Evolutionary conservation across 2,888 invertebrate species (phyloP).

Genomic region (Mystacides longicornis): DNA sequence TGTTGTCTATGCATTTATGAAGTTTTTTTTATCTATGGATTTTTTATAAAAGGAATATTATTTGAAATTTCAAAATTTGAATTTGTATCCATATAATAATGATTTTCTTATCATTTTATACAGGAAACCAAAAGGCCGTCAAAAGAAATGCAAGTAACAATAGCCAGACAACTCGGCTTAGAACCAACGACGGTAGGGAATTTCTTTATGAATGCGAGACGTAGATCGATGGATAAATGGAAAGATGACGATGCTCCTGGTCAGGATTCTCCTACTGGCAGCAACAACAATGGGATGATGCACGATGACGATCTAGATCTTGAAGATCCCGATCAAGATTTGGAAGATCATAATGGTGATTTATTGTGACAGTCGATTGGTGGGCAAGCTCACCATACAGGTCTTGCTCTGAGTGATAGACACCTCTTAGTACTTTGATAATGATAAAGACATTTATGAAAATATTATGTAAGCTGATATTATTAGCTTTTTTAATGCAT

Average conservation of each 20-base stretch:
- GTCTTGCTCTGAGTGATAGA: conserved; percentile 29
- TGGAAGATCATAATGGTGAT: conserved; percentile 40
- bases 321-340: conserved; percentile 44
- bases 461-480: no score
- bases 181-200: conserved; percentile 98
- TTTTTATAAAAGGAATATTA: no score
- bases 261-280: conserved; percentile 40
- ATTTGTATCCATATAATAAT: no score
- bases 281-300: conserved; percentile 37
- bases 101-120: no score
- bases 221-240: conserved; percentile 98
- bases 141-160: conserved; percentile 99
- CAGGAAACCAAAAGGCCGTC: conserved; percentile 98
- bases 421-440: conserved; percentile 46
- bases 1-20: no score
- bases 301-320: conserved; percentile 45
- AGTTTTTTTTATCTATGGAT: no score
- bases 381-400: conserved; percentile 21
- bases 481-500: no score
- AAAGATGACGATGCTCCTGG: conserved; percentile 73
- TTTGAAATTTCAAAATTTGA: no score
- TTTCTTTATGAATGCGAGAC: conserved; percentile 99
- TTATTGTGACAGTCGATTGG: conserved; percentile 29
- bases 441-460: not conserved
- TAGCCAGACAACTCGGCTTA: conserved; percentile 91